Conservation (phyloP, 1,140 invertebrate genomes). For the Bombus superbus region DNA sequence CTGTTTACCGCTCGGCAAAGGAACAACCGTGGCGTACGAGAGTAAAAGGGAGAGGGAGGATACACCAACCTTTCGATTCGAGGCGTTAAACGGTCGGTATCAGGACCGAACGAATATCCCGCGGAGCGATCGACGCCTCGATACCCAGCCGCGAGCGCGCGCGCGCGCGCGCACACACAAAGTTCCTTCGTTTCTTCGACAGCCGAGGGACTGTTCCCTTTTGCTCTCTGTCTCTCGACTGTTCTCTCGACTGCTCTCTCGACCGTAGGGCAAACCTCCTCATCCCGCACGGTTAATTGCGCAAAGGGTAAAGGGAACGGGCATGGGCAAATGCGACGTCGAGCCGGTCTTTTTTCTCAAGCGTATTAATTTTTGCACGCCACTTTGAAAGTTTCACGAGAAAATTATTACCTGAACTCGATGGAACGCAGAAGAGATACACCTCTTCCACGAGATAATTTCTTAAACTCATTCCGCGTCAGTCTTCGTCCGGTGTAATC, state of each 20-base stretch:
- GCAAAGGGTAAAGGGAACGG: not conserved
- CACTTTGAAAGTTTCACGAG: conserved; percentile 43
- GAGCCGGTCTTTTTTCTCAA: conserved; percentile 1
- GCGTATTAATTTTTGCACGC: conserved; percentile 52
- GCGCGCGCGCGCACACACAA: conserved; percentile 1
- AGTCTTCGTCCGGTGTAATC: conserved; percentile 50
- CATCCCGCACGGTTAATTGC: not conserved
- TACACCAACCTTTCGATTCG: conserved; percentile 20
- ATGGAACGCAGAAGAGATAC: conserved; percentile 13
- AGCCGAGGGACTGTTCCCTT: not conserved
- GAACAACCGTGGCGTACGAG: not conserved
- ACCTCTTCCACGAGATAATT: conserved; percentile 42
- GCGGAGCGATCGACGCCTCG: conserved; percentile 27
- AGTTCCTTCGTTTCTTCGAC: conserved; percentile 30
- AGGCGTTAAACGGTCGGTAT: conserved; percentile 26
- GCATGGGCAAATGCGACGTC: not conserved
- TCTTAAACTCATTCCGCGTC: conserved; percentile 55
- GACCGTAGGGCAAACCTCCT: not conserved
- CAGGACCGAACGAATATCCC: conserved; percentile 21
- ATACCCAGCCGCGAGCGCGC: conserved; percentile 10
- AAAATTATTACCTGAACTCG: conserved; percentile 44
- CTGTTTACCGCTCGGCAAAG: conserved; percentile 18
- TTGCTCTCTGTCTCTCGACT: not conserved
- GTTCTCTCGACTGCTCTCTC: too few species aligned
- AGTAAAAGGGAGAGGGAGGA: not conserved